phyloP scores from a whole-genome alignment of 1,140 invertebrate genomes.

The Nephotettix cincticeps region DNA sequence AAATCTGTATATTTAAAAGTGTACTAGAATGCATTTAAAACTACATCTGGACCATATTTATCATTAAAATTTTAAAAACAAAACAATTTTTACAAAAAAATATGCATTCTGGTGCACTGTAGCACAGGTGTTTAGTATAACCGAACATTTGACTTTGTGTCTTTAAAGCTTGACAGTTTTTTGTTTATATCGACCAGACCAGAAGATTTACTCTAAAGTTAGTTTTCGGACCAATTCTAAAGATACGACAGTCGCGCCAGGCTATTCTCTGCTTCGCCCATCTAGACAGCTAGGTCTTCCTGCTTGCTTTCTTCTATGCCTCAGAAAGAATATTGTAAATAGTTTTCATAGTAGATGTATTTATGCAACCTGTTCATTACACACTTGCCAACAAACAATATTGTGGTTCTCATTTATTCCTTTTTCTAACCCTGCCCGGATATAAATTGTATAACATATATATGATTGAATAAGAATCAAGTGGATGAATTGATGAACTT shows the following conservation, averaged over 20 bases:
- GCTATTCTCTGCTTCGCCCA: background rate
- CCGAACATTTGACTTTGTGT: background rate
- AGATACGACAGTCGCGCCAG: background rate
- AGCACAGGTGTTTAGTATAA: background rate
- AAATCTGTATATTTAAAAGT: background rate
- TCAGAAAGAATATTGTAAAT: constrained; percentile 23
- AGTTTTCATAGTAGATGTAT: constrained; percentile 29
- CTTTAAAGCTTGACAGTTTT: constrained; percentile 20
- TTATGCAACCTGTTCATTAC: constrained; percentile 28
- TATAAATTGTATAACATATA: too few species aligned
- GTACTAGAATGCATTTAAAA: constrained; percentile 17
- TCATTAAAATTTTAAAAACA: background rate
- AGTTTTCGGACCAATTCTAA: constrained; percentile 13
- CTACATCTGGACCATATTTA: background rate
- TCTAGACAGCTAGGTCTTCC: constrained; percentile 1
- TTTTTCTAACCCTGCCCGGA: too few species aligned
- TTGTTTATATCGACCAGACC: background rate
- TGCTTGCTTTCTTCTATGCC: constrained; percentile 1
- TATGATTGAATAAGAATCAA: too few species aligned
- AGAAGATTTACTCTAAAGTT: background rate
- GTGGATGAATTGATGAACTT: too few species aligned
- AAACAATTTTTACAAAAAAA: background rate
- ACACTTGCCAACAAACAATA: constrained; percentile 24
- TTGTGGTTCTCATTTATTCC: background rate
- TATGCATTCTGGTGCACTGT: constrained; percentile 6